Conservation (phyloP, 2,113 vertebrate species). For the Connochaetes taurinus region DNA sequence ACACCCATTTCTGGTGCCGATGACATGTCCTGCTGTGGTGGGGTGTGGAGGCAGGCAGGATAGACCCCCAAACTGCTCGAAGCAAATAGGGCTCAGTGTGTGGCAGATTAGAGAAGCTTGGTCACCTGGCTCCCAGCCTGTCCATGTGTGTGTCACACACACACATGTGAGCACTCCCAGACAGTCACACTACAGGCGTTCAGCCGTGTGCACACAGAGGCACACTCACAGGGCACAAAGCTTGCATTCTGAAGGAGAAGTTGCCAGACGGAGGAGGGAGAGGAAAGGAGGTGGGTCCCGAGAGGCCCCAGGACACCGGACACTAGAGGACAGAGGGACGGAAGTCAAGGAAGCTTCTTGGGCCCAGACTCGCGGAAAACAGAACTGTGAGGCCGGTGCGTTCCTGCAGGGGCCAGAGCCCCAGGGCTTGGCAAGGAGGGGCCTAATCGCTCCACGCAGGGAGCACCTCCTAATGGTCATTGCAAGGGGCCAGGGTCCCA, state of each 20-base stretch:
- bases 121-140: background rate
- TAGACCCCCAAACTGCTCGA: too few species aligned
- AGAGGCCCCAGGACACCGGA: rapidly evolving
- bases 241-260: rapidly evolving
- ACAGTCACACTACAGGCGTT: background rate
- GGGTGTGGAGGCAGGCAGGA: background rate
- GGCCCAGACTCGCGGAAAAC: rapidly evolving
- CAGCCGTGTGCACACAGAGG: background rate
- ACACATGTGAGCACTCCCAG: rapidly evolving
- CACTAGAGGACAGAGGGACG: too few species aligned
- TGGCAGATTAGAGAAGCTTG: background rate
- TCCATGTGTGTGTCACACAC: background rate
- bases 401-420: rapidly evolving
- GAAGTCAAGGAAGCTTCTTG: background rate
- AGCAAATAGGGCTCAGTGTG: rapidly evolving
- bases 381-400: rapidly evolving
- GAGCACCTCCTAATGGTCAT: background rate
- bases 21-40: background rate
- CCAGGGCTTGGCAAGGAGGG: rapidly evolving
- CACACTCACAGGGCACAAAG: rapidly evolving
- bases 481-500: rapidly evolving
- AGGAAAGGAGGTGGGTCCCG: rapidly evolving
- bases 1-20: background rate
- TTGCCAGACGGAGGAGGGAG: rapidly evolving
- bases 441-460: rapidly evolving